These are phyloP conservation scores for Pangasianodon hypophthalmus DNA, from an alignment of 2,113 vertebrate species.

Conservation along the genomic window DNA sequence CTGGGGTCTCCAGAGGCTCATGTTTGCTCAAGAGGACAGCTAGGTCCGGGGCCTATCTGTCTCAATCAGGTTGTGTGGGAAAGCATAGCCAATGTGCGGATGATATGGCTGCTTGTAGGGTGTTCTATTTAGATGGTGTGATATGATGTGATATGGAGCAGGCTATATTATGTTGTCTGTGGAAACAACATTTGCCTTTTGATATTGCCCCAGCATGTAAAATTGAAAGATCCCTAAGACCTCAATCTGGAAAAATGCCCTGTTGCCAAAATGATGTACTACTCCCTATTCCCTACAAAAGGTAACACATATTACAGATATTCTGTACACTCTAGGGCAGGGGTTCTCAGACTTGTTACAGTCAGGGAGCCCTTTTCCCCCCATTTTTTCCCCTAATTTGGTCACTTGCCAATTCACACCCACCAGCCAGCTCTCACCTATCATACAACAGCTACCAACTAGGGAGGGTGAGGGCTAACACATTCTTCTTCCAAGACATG, in stretches of 20 bases:
- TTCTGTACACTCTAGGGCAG: neutral
- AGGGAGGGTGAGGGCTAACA: neutral
- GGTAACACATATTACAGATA: neutral
- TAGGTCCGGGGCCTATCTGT: conserved; percentile 23
- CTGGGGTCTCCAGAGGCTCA: conserved; percentile 24
- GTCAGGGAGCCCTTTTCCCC: neutral
- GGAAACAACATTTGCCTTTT: neutral
- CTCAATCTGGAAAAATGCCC: neutral
- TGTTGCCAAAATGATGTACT: neutral
- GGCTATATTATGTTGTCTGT: neutral
- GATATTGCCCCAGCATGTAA: conserved; percentile 1
- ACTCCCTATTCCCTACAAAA: neutral
- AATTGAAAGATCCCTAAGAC: neutral
- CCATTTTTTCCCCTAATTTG: neutral
- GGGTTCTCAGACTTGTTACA: neutral
- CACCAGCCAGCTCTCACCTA: neutral
- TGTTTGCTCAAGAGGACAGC: conserved; percentile 38
- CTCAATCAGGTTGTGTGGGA: conserved; percentile 32
- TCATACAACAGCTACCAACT: neutral
- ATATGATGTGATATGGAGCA: neutral
- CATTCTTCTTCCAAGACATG: neutral
- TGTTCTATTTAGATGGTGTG: conserved; percentile 15
- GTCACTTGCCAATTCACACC: neutral
- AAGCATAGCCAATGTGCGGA: neutral
- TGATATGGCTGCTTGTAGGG: neutral